A percentile compares a stretch with the other conserved stretches of the same genome.
These are phyloP conservation scores for Punctoribates punctum DNA, from an alignment of 2,888 invertebrate genomes.

Conservation along the genomic window DNA sequence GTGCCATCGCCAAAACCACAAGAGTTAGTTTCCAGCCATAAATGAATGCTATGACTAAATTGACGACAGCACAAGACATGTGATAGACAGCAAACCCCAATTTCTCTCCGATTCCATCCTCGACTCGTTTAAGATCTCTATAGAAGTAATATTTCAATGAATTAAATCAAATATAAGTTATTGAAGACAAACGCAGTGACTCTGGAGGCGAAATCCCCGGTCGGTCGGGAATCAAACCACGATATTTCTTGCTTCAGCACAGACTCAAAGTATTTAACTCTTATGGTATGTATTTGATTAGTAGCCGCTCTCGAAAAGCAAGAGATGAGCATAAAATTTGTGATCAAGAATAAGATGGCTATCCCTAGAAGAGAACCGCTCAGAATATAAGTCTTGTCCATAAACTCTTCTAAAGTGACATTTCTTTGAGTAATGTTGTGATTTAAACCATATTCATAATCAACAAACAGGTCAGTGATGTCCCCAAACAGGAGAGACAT, in stretches of 20 bases:
- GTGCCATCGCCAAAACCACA: conserved; percentile 59
- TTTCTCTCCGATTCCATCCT: conserved; percentile 80
- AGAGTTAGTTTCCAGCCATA: conserved; percentile 59
- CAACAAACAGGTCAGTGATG: conserved; percentile 58
- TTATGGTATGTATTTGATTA: neutral
- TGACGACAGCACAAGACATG: conserved; percentile 64
- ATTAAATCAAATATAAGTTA: neutral
- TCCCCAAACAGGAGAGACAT: conserved; percentile 59
- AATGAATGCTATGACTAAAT: conserved; percentile 56
- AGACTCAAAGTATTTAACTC: conserved; percentile 2
- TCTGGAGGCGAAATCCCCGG: conserved; percentile 56
- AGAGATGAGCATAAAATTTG: conserved; percentile 8
- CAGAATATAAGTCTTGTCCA: conserved; percentile 30
- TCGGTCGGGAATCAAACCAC: conserved; percentile 55
- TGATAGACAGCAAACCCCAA: conserved; percentile 67
- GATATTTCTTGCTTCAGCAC: conserved; percentile 55
- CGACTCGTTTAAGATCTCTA: conserved; percentile 60
- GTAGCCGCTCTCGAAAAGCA: conserved; percentile 16
- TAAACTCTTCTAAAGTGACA: neutral
- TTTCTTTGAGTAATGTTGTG: neutral
- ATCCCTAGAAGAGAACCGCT: conserved; percentile 4
- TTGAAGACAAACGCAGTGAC: conserved; percentile 56
- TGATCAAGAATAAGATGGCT: neutral
- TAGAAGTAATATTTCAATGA: neutral
- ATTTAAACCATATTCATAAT: conserved; percentile 44